These are phyloP conservation scores for Paguma larvata DNA, from an alignment of 2,797 vertebrate genomes.

Conservation along the genomic window DNA sequence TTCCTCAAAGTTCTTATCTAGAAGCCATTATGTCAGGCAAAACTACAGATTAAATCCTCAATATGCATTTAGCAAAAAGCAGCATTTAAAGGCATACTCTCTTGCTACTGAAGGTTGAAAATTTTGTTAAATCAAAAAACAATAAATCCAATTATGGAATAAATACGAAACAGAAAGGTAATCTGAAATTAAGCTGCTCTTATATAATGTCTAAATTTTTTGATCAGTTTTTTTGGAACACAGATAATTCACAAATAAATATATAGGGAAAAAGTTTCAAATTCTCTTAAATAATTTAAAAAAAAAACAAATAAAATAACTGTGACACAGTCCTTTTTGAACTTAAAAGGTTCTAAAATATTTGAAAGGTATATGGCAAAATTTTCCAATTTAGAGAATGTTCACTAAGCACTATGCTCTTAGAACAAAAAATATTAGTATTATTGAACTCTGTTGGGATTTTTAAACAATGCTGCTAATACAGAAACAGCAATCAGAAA, in stretches of 20 bases:
- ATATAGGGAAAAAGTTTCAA: conserved; percentile 40
- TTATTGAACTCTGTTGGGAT: background rate
- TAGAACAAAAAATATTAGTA: background rate
- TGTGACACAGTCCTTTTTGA: background rate
- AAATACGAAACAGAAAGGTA: background rate
- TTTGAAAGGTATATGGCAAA: conserved; percentile 45
- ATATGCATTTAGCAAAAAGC: background rate
- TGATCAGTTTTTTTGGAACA: conserved; percentile 82
- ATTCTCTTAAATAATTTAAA: conserved; percentile 81
- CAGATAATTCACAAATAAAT: conserved; percentile 56
- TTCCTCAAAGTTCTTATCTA: background rate
- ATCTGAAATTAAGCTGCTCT: background rate
- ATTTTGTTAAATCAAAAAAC: background rate
- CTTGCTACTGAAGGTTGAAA: background rate
- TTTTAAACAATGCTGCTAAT: background rate
- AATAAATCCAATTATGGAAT: background rate
- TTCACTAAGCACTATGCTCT: background rate
- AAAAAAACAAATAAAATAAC: conserved; percentile 69
- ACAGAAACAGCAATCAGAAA: conserved; percentile 1
- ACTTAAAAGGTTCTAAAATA: conserved; percentile 34
- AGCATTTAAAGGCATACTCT: background rate
- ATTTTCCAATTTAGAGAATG: background rate
- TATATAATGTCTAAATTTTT: conserved; percentile 77
- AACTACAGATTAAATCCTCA: background rate
- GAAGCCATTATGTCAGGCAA: conserved; percentile 16